These are phyloP conservation scores for Fistularia commersonii DNA, from an alignment of 2,797 vertebrate species.

Conservation along the genomic window DNA sequence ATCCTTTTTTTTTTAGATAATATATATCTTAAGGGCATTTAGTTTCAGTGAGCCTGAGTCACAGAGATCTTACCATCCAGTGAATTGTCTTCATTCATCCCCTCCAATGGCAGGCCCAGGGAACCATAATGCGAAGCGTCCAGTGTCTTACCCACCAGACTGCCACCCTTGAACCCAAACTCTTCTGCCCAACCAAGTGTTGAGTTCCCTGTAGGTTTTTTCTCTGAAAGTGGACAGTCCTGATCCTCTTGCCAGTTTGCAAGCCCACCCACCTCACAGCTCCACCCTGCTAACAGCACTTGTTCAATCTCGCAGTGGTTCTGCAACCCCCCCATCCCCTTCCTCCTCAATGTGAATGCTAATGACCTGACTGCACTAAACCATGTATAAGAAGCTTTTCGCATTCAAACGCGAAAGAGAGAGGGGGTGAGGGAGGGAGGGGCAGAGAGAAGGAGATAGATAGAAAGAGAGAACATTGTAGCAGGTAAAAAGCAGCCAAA, in stretches of 20 bases:
- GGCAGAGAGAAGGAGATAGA: slow-evolving; percentile 5
- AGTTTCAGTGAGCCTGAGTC: too few species aligned
- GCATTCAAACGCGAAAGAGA: slow-evolving; percentile 70
- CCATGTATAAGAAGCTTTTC: slow-evolving; percentile 77
- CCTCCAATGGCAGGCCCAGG: slow-evolving; percentile 54
- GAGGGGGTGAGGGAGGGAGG: slow-evolving; percentile 20
- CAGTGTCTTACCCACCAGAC: slow-evolving; percentile 30
- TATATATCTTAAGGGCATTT: too few species aligned
- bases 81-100: slow-evolving; percentile 73
- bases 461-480: background rate
- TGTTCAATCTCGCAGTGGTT: slow-evolving; percentile 36
- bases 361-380: slow-evolving; percentile 61
- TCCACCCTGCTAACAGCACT: slow-evolving; percentile 47
- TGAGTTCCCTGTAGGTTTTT: slow-evolving; percentile 5
- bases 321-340: slow-evolving; percentile 9
- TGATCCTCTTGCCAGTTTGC: slow-evolving; percentile 12
- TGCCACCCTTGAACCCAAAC: too few species aligned
- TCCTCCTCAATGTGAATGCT: slow-evolving; percentile 68
- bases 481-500: background rate
- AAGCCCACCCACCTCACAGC: slow-evolving; percentile 36
- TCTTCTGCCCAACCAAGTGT: slow-evolving; percentile 3
- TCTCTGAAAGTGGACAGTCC: slow-evolving; percentile 26
- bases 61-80: slow-evolving; percentile 67
- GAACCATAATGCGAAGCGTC: slow-evolving; percentile 51
- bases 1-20: too few species aligned